These are phyloP conservation scores for Trematomus bernacchii DNA, from an alignment of 2,797 vertebrate species.

Conservation along the genomic window DNA sequence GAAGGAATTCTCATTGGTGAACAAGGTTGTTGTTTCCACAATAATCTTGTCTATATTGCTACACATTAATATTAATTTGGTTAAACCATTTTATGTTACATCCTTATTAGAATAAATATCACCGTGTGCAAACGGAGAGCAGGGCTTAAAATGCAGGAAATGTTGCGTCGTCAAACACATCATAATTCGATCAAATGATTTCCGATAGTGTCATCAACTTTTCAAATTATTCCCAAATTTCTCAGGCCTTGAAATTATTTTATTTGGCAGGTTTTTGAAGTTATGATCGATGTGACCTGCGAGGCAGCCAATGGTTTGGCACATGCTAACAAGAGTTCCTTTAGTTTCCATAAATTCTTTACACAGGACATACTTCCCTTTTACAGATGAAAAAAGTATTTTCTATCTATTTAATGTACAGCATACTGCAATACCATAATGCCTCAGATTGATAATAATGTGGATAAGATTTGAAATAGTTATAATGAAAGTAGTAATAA, in stretches of 20 bases:
- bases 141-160: not conserved
- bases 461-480: conserved; percentile 81
- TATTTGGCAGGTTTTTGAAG: not conserved
- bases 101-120: not conserved
- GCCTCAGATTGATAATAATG: conserved; percentile 78
- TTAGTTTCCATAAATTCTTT: conserved; percentile 71
- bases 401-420: conserved; percentile 84
- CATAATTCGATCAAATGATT: not conserved
- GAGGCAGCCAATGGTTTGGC: conserved; percentile 54
- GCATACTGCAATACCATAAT: conserved; percentile 82
- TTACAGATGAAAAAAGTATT: conserved; percentile 76
- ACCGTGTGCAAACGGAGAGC: not conserved
- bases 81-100: not conserved
- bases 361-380: conserved; percentile 81
- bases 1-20: not conserved
- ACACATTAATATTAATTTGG: not conserved
- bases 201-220: not conserved
- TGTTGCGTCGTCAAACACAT: not conserved
- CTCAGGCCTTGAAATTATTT: not conserved
- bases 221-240: not conserved
- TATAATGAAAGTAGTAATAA: conserved; percentile 80
- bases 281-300: conserved; percentile 38
- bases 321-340: conserved; percentile 58
- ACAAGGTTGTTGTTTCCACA: conserved; percentile 8
- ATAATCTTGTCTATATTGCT: not conserved